These are phyloP conservation scores for Trilocha varians DNA, from an alignment of 2,888 invertebrate genomes.

Conservation along the genomic window DNA sequence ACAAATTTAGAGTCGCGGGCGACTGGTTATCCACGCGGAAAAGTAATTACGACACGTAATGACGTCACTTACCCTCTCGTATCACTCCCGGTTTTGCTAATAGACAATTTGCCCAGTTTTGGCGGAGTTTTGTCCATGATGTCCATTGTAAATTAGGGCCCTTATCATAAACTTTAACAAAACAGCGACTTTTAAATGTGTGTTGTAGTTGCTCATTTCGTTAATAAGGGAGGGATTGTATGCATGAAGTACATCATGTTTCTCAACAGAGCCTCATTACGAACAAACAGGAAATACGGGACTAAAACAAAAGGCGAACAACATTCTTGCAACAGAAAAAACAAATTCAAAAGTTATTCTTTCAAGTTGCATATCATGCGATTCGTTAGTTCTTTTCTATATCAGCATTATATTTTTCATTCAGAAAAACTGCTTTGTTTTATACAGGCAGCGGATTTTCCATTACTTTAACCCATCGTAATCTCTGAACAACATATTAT, in stretches of 20 bases:
- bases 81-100: conserved; percentile 35
- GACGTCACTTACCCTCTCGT: conserved; percentile 60
- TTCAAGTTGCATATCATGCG: conserved; percentile 35
- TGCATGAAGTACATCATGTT: no score
- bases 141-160: background rate
- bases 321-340: conserved; percentile 23
- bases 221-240: no score
- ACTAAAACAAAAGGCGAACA: conserved; percentile 34
- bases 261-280: no score
- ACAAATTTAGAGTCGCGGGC: conserved; percentile 53
- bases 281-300: conserved; percentile 29
- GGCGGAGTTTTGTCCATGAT: conserved; percentile 32
- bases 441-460: conserved; percentile 49
- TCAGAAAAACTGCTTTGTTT: conserved; percentile 57
- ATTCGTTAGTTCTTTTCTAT: conserved; percentile 38
- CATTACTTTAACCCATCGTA: conserved; percentile 56
- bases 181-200: background rate
- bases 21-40: conserved; percentile 64
- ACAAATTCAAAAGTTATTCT: conserved; percentile 35
- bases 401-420: conserved; percentile 46
- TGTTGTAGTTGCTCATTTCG: no score
- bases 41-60: conserved; percentile 69
- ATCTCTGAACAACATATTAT: conserved; percentile 60
- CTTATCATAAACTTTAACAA: background rate
- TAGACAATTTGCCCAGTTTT: conserved; percentile 64